These are phyloP conservation scores for Hirtodrosophila histrioides DNA, from an alignment of 2,888 invertebrate genomes.

Conservation along the genomic window DNA sequence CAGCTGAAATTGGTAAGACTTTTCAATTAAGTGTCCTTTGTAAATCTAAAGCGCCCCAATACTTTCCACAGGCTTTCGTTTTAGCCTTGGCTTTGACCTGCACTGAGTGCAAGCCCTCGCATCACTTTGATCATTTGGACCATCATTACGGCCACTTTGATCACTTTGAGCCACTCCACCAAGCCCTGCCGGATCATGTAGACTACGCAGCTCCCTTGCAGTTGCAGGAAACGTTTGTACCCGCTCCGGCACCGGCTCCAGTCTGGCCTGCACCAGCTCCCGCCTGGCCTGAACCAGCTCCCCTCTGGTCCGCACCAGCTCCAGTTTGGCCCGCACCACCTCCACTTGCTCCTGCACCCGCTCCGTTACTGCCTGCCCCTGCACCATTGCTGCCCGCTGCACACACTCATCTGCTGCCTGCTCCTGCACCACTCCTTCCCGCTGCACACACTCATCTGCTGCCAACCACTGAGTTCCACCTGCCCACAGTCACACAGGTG, in stretches of 20 bases:
- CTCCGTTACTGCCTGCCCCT: constrained; percentile 14
- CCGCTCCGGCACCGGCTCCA: constrained; percentile 38
- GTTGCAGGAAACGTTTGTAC: constrained; percentile 36
- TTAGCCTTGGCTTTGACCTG: constrained; percentile 47
- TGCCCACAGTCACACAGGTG: constrained; percentile 62
- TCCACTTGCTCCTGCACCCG: constrained; percentile 8
- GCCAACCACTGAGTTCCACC: constrained; percentile 56
- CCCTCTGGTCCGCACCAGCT: constrained; percentile 8
- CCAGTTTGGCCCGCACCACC: constrained; percentile 2
- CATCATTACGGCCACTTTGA: constrained; percentile 45
- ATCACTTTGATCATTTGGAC: constrained; percentile 62
- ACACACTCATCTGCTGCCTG: constrained; percentile 5
- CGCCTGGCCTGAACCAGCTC: not conserved
- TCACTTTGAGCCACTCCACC: constrained; percentile 52
- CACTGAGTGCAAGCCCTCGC: constrained; percentile 70
- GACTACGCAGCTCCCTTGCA: constrained; percentile 56
- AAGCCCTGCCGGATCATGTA: constrained; percentile 63
- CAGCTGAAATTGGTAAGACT: constrained; percentile 70
- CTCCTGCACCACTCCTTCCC: constrained; percentile 13
- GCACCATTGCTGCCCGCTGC: constrained; percentile 1
- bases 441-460: constrained; percentile 23
- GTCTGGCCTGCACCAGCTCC: constrained; percentile 32
- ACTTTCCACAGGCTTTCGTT: constrained; percentile 39
- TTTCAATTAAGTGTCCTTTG: not conserved
- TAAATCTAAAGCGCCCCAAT: not conserved